Evolutionary conservation across 37 sponge, comb jelly and placozoan genomes (phyloP), one percentile per base, ranked within the genome.

Genomic region (Lycopodina hypogea): DNA sequence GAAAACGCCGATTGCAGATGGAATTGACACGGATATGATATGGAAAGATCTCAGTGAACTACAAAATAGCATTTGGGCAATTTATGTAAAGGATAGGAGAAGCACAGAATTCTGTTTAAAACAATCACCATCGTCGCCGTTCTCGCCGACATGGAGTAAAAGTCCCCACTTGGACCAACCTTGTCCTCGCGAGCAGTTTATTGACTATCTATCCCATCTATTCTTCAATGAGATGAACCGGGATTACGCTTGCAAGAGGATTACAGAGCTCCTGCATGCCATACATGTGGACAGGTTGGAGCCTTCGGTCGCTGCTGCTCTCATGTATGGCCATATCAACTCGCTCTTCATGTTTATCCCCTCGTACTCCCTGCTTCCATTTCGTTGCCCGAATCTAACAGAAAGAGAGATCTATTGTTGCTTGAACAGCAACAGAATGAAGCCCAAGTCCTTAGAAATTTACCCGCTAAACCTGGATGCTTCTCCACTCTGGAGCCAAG

Each of bases 351-450:
- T 76, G 60, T 59, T 41, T 42, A 7, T 17, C 1, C 61, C 76
- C 39, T 63, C 76, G 22, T 76, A 76, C 42, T 76, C 38, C 62
- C 28, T 76, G 37, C 21, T 60, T 22, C 76, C 76, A 39, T 76
- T 76, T 38, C 39, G 76, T 7, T 76, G 76, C 42, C 76, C 76
- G 24, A 37, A 32, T 2, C 18, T 32, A 17, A 76, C n/a, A 1
- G 76, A 76, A 24, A 41, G 60, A 8, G 62, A 76, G 34, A 33
- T 61, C 1, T 32, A 29, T 60, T 40, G 33, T 11, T 32, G 28
- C 17, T 22, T 76, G 42, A 22, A 38, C 19, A 23, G 33, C 2
- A 40, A 32, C 2, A 37, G 62, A 40, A 56, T 56, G 28, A 2
- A 56, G 8, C 76, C 76, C 1, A 52, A 6, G 12, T 22, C 56